Evolutionary conservation across 2,888 invertebrate genomes (phyloP).

Genomic region (Chrysolina haemoptera): DNA sequence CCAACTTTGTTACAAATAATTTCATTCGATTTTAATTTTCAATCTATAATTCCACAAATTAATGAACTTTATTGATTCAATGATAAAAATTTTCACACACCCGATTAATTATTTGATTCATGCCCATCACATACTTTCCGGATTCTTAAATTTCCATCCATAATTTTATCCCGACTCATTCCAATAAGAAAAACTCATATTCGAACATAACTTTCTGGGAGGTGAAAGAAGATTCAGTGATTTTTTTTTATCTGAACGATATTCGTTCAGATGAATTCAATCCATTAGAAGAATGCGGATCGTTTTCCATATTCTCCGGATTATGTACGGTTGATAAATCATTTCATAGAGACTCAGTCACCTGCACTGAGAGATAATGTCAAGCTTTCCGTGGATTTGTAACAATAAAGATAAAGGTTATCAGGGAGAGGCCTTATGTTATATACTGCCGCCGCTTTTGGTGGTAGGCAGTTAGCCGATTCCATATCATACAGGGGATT

Average conservation of each 20-base stretch:
- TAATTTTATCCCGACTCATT: not conserved
- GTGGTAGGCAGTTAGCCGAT: constrained; percentile 7
- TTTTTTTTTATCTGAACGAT: not conserved
- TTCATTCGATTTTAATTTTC: too few species aligned
- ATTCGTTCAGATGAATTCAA: constrained; percentile 15
- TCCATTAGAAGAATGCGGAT: constrained; percentile 21
- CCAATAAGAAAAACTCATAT: not conserved
- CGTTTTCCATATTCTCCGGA: constrained; percentile 46
- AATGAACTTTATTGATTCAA: too few species aligned
- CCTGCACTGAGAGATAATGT: constrained; percentile 51
- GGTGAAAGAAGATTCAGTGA: not conserved
- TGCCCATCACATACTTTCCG: too few species aligned
- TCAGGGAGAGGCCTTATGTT: constrained; percentile 50
- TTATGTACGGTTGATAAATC: constrained; percentile 52
- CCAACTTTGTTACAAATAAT: too few species aligned
- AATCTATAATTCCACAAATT: too few species aligned
- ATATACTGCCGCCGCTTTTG: constrained; percentile 26
- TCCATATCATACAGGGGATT: not conserved
- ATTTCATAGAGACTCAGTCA: constrained; percentile 51
- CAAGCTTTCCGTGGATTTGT: constrained; percentile 51
- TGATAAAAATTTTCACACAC: too few species aligned
- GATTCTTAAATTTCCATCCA: not conserved
- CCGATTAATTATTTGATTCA: too few species aligned
- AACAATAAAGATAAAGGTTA: constrained; percentile 52
- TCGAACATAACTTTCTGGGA: not conserved